Conservation (phyloP, 1,140 invertebrate species). For the Pseudomyrmex dendroicus region DNA sequence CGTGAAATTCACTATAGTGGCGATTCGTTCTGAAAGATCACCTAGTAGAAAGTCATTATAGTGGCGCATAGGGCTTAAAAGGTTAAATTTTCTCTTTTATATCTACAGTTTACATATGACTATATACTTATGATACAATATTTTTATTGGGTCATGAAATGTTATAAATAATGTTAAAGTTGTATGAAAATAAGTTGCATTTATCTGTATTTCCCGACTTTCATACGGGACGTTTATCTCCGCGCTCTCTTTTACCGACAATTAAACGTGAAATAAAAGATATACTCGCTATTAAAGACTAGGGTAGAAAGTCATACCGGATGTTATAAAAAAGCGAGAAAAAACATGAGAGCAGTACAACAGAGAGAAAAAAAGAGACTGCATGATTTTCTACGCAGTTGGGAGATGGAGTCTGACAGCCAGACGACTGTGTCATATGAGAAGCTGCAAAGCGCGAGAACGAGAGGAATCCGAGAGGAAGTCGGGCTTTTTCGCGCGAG, state of each 20-base stretch:
- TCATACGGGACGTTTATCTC: conserved; percentile 5
- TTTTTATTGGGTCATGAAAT: neutral
- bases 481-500: conserved; percentile 14
- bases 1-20: no score
- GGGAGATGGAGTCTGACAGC: conserved; percentile 58
- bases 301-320: conserved; percentile 34
- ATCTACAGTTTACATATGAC: neutral
- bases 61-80: no score
- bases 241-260: neutral
- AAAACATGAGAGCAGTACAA: no score
- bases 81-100: no score
- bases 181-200: conserved; percentile 4
- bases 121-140: neutral
- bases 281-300: conserved; percentile 33
- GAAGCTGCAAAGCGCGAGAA: conserved; percentile 40
- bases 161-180: neutral
- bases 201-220: conserved; percentile 5
- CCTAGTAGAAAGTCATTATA: no score
- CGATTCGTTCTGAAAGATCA: no score
- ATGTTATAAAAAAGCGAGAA: conserved; percentile 38
- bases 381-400: conserved; percentile 52
- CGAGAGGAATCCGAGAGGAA: conserved; percentile 36
- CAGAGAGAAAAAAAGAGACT: neutral
- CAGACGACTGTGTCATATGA: conserved; percentile 70
- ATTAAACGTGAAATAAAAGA: conserved; percentile 40